Evolutionary conservation across 2,797 vertebrate species (phyloP).

Genomic region (Macropodus opercularis): DNA sequence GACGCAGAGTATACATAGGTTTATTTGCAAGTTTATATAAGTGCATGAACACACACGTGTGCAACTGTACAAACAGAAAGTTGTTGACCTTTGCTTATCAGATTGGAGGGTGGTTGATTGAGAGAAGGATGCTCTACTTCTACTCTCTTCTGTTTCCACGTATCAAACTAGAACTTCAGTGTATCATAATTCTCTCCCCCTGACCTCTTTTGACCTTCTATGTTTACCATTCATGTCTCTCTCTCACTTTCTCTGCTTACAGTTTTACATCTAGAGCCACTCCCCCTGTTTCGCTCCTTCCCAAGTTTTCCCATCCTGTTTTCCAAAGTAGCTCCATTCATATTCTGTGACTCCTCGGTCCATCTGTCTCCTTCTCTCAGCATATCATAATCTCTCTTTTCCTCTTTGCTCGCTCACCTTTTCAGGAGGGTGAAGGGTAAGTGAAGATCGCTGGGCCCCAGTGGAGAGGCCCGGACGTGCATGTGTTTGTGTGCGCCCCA

Average conservation of each 20-base stretch:
- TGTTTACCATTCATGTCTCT: constrained; percentile 12
- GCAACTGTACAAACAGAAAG: neutral
- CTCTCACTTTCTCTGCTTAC: neutral
- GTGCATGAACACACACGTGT: constrained; percentile 2
- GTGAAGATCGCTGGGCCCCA: constrained; percentile 71
- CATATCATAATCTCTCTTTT: constrained; percentile 56
- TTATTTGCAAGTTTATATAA: neutral
- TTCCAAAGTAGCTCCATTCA: constrained; percentile 17
- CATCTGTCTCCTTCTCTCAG: constrained; percentile 35
- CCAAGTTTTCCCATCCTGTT: constrained; percentile 3
- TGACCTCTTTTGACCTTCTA: constrained; percentile 18
- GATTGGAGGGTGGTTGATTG: constrained; percentile 11
- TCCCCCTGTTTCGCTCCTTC: neutral
- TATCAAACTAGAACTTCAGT: no score
- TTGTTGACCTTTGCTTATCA: constrained; percentile 42
- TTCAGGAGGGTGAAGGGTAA: constrained; percentile 77
- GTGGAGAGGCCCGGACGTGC: constrained; percentile 55
- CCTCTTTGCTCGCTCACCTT: constrained; percentile 36
- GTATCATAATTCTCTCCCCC: neutral
- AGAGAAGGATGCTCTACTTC: constrained; percentile 9
- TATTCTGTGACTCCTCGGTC: constrained; percentile 16
- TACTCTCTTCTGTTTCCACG: neutral
- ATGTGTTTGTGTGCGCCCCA: constrained; percentile 46
- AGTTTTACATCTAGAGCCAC: neutral
- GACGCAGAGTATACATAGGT: constrained; percentile 4